These are phyloP conservation scores for Tokudaia muenninki DNA, from an alignment of 2,797 vertebrate species.

Conservation along the genomic window DNA sequence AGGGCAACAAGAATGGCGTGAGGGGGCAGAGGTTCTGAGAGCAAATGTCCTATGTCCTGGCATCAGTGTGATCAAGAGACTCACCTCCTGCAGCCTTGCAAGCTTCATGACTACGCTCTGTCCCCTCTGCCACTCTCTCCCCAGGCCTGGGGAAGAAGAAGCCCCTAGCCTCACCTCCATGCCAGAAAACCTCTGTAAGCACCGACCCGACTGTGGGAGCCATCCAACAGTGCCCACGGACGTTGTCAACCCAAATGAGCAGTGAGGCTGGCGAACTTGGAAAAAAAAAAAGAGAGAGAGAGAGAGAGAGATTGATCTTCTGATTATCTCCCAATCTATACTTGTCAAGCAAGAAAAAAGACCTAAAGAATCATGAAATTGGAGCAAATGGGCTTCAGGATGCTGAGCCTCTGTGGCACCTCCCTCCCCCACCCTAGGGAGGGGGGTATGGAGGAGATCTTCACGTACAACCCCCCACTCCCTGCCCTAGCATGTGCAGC, in stretches of 20 bases:
- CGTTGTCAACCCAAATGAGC: background rate
- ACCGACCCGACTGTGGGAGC: background rate
- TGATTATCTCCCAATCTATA: constrained; percentile 81
- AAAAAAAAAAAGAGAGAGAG: background rate
- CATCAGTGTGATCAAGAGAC: background rate
- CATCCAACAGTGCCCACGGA: background rate
- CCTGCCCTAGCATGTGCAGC: fast-evolving
- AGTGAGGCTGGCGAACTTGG: constrained; percentile 20
- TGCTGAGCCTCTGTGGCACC: background rate
- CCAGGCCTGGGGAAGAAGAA: background rate
- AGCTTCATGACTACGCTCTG: background rate
- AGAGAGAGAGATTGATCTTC: constrained; percentile 77
- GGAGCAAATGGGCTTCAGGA: constrained; percentile 83
- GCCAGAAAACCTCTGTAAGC: constrained; percentile 5
- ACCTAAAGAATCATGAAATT: constrained; percentile 83
- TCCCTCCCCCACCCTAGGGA: constrained; percentile 73
- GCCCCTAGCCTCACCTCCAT: background rate
- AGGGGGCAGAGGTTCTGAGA: background rate
- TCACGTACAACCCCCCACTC: background rate
- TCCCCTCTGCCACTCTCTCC: background rate
- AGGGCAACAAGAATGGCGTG: background rate
- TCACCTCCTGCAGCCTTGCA: background rate
- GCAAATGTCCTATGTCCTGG: background rate
- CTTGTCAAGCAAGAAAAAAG: constrained; percentile 83
- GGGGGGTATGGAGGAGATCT: background rate